Conservation (phyloP, 2,888 invertebrate genomes). For the Cynaeus angustus region DNA sequence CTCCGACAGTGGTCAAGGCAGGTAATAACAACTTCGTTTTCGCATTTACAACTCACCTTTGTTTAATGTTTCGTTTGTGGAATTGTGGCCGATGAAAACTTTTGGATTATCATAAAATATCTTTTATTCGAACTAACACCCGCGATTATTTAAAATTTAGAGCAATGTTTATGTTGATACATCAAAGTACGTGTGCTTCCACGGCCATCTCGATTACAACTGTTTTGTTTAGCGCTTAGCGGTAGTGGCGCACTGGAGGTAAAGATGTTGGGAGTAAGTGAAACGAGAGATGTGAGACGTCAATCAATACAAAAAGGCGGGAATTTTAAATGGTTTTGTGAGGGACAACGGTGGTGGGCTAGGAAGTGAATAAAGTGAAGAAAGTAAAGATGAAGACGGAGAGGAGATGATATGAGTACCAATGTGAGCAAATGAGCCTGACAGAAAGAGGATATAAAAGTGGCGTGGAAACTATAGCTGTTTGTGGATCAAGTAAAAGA, state of each 20-base stretch:
- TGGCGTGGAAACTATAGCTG: no score
- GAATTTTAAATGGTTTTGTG: conserved; percentile 25
- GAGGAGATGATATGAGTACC: no score
- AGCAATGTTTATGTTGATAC: conserved; percentile 59
- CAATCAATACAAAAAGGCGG: conserved; percentile 50
- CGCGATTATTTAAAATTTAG: conserved; percentile 56
- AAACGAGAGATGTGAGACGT: conserved; percentile 43
- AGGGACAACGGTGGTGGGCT: no score
- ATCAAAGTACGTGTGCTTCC: conserved; percentile 62
- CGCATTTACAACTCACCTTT: conserved; percentile 20
- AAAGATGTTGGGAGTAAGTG: conserved; percentile 47
- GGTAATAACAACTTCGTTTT: conserved; percentile 16
- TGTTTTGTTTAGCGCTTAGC: conserved; percentile 57
- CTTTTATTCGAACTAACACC: conserved; percentile 18
- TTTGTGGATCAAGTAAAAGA: no score
- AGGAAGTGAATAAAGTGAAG: no score
- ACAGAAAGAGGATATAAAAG: no score
- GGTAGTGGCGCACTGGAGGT: conserved; percentile 23
- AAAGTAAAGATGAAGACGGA: no score
- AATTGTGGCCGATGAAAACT: neutral
- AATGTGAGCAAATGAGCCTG: no score
- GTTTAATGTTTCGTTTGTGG: neutral
- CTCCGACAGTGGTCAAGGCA: conserved; percentile 28
- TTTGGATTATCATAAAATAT: conserved; percentile 3
- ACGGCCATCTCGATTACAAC: conserved; percentile 67